These are phyloP conservation scores for Pristionchus exspectatus DNA, from an alignment of 2,888 invertebrate species.

Conservation along the genomic window DNA sequence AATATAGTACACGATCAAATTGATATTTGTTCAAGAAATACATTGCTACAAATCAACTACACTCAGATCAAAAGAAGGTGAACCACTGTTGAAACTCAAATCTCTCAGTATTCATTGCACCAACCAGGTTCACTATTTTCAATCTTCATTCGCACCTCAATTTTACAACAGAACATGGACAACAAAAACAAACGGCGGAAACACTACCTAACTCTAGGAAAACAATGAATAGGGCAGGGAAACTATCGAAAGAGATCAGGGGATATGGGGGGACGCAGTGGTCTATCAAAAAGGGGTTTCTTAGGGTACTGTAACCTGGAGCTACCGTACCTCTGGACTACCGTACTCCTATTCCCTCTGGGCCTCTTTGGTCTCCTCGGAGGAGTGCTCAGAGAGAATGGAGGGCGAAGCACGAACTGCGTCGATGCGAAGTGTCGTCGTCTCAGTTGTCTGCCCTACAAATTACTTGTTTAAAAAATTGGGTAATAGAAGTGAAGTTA, in stretches of 20 bases:
- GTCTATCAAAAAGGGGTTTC: neutral
- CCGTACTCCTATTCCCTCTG: conserved; percentile 2
- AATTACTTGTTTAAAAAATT: neutral
- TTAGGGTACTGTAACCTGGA: neutral
- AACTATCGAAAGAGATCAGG: neutral
- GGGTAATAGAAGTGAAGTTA: no score
- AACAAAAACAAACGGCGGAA: neutral
- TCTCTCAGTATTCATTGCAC: neutral
- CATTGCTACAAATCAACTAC: neutral
- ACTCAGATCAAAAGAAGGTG: neutral
- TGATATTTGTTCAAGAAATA: neutral
- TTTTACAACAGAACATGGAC: neutral
- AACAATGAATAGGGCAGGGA: neutral
- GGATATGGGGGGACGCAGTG: neutral
- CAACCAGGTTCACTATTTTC: neutral
- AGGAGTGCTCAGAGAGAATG: conserved; percentile 25
- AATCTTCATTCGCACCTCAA: conserved; percentile 14
- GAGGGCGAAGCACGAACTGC: conserved; percentile 62
- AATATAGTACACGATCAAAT: neutral
- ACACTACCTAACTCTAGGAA: neutral
- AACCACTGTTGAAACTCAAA: neutral
- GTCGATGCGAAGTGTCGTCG: conserved; percentile 74
- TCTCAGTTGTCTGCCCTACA: conserved; percentile 71
- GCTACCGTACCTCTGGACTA: neutral
- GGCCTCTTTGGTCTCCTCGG: conserved; percentile 53